These are phyloP conservation scores for Drosophila nr. medialis DNA, from an alignment of 2,888 invertebrate species.

Conservation along the genomic window DNA sequence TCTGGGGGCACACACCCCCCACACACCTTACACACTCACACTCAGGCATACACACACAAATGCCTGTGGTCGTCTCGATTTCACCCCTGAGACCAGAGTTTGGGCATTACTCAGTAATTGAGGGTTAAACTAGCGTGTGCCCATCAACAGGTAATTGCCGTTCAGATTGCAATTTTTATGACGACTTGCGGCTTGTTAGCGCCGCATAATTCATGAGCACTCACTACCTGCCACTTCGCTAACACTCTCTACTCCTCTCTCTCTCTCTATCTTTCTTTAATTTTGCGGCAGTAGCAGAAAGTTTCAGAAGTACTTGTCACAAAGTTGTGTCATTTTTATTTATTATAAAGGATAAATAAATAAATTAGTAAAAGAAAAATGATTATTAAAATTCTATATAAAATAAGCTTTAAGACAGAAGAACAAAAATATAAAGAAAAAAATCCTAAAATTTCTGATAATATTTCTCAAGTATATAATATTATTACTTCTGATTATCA, in stretches of 20 bases:
- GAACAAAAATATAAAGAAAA: no score
- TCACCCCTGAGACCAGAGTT: conserved; percentile 63
- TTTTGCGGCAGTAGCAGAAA: background rate
- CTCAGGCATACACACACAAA: background rate
- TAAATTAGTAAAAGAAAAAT: no score
- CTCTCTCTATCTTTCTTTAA: background rate
- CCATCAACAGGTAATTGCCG: conserved; percentile 82
- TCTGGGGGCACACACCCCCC: conserved; percentile 60
- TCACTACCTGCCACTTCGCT: background rate
- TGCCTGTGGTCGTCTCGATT: conserved; percentile 60
- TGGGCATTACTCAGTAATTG: conserved; percentile 58
- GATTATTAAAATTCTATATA: background rate
- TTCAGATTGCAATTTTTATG: conserved; percentile 73
- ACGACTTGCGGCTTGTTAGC: conserved; percentile 76
- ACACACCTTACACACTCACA: conserved; percentile 21
- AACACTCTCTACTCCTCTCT: background rate
- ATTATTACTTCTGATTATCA: background rate
- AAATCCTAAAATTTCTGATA: background rate
- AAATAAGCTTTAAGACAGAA: background rate
- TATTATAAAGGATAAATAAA: no score
- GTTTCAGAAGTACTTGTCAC: background rate
- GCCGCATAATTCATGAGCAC: conserved; percentile 69
- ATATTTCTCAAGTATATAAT: background rate
- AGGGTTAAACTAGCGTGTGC: conserved; percentile 72
- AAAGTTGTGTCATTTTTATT: background rate